Evolutionary conservation across 2,888 invertebrate species (phyloP).

Genomic region (Drosophila tanythrix): DNA sequence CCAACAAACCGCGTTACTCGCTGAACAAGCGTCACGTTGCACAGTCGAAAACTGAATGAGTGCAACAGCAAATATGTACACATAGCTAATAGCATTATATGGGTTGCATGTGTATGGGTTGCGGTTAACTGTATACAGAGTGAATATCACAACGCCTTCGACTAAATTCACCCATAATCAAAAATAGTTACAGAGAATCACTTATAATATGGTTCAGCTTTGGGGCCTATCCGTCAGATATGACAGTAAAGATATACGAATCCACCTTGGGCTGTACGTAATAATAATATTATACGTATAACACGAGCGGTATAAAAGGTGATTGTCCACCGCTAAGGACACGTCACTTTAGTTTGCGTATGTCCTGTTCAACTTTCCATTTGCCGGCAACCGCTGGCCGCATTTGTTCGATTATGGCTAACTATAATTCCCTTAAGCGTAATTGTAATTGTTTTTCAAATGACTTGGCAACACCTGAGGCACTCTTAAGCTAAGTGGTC

Average conservation of each 20-base stretch:
- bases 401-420: slow-evolving; percentile 24
- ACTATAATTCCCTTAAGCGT: slow-evolving; percentile 39
- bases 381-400: not conserved
- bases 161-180: slow-evolving; percentile 46
- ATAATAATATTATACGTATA: slow-evolving; percentile 25
- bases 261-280: not conserved
- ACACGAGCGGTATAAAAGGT: slow-evolving; percentile 13
- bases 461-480: slow-evolving; percentile 4
- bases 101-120: not conserved
- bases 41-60: slow-evolving; percentile 66
- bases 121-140: not conserved
- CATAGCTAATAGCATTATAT: slow-evolving; percentile 37
- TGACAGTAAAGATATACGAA: slow-evolving; percentile 31
- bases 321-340: slow-evolving; percentile 60
- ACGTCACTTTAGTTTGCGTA: slow-evolving; percentile 61
- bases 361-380: slow-evolving; percentile 10
- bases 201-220: not conserved
- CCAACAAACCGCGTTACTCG: slow-evolving; percentile 1
- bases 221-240: slow-evolving; percentile 47
- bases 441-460: slow-evolving; percentile 30
- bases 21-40: slow-evolving; percentile 50
- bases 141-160: slow-evolving; percentile 13
- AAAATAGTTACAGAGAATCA: slow-evolving; percentile 21
- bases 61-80: slow-evolving; percentile 53
- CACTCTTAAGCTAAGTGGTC: not conserved